Base-by-base conservation (phyloP, 2,797 vertebrate genomes). In the Uromys caudimaculatus region DNA sequence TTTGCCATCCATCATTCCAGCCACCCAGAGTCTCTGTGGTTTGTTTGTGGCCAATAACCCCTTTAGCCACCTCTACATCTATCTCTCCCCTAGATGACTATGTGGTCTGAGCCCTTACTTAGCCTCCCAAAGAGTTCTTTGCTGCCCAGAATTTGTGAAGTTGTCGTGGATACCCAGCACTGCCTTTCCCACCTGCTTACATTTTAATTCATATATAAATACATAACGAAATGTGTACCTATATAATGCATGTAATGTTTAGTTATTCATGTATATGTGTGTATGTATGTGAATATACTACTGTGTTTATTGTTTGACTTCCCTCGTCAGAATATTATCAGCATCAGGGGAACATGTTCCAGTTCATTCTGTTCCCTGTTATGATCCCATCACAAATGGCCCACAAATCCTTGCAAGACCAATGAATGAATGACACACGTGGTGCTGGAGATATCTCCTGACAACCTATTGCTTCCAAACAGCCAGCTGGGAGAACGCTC, bases 321-420 rank as follows among this genome's bases (percentile, higher is more conserved):
- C 7, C 6, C 47, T 52, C 29, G 0, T 12, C 17, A 0, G 8
- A 29, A 0, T 3, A 8, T n/a, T 3, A 38, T 9, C 81, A 44
- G 50, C 3, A 1, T 4, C 54, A 24, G 14, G 1, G 27, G 29
- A 77, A 12, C 4, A 44, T 60, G 21, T 32, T n/a, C 12, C 2
- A 29, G 4, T 67, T 13, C 14, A 3, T 75, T 71, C 12, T 58
- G 19, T 52, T 32, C 0, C 58, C 16, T 27, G 32, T n/a, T 52
- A 27, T 11, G 77, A 32, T 14, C 13, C 29, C 16, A 0, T 14
- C 58, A 17, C 32, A 32, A 35, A 29, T 23, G 44, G n/a, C 4
- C 35, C 29, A 47, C 67, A 62, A 13, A 52, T 41, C 19, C 47
- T n/a, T 38, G 16, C 1, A 47, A 27, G 44, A 35, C 4, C 4